Conservation (phyloP, 2,797 vertebrate species). For the Micropoecilia bifurca region DNA sequence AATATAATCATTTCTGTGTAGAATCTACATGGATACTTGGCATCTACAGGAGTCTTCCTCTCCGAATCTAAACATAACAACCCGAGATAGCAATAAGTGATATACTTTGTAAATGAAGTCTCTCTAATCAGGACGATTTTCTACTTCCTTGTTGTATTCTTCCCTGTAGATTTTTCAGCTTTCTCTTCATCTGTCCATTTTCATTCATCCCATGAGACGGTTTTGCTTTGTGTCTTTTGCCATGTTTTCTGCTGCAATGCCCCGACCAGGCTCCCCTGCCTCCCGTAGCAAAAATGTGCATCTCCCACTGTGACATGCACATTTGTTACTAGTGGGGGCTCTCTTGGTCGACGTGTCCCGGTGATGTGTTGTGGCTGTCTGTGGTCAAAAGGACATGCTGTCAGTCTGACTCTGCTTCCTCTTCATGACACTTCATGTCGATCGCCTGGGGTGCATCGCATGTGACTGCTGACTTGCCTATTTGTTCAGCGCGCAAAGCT, state of each 20-base stretch:
- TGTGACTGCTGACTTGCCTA: constrained; percentile 28
- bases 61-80: not conserved
- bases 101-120: not conserved
- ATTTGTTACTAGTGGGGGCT: constrained; percentile 33
- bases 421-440: constrained; percentile 41
- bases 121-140: not conserved
- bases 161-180: constrained; percentile 2
- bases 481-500: constrained; percentile 1
- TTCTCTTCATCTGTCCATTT: not conserved
- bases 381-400: constrained; percentile 38
- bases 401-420: constrained; percentile 50
- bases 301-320: constrained; percentile 34
- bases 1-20: not conserved
- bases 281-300: constrained; percentile 52
- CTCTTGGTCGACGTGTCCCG: constrained; percentile 12
- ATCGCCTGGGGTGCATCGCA: constrained; percentile 31
- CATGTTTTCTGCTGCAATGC: constrained; percentile 18
- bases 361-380: constrained; percentile 24
- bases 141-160: not conserved
- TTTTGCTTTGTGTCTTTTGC: not conserved
- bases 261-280: constrained; percentile 42
- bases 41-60: not conserved
- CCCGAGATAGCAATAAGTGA: not conserved
- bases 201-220: constrained; percentile 1
- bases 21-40: not conserved